A percentile compares a stretch with the other conserved stretches of the same genome.
Evolutionary conservation across 2,113 vertebrate genomes (phyloP).

Genomic region (Peromyscus polionotus): DNA sequence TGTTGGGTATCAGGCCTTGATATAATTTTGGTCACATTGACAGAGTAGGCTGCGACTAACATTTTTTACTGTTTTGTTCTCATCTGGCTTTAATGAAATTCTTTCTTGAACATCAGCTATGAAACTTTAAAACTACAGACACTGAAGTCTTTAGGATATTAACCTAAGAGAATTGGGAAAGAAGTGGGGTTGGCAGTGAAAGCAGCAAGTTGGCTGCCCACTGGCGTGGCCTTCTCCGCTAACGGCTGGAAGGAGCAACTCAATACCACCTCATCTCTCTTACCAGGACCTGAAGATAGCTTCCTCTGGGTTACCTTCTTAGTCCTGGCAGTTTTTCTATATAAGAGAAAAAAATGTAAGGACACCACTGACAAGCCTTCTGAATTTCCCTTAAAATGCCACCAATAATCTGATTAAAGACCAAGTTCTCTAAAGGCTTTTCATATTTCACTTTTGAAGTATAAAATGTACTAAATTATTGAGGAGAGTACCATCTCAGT

Average conservation of each 20-base stretch:
- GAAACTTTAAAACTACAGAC: conserved; percentile 32
- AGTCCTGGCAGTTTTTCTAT: conserved; percentile 76
- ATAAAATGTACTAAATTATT: conserved; percentile 9
- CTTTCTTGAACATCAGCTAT: conserved; percentile 57
- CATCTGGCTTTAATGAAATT: conserved; percentile 48
- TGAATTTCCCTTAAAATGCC: conserved; percentile 52
- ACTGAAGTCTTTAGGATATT: conserved; percentile 34
- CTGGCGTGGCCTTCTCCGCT: background rate
- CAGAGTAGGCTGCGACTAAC: background rate
- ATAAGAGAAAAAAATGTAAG: conserved; percentile 45
- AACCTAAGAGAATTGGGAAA: conserved; percentile 50
- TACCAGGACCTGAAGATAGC: conserved; percentile 78
- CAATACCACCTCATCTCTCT: conserved; percentile 60
- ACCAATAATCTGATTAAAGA: conserved; percentile 14
- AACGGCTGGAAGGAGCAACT: background rate
- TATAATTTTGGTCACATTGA: conserved; percentile 41
- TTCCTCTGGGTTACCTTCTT: conserved; percentile 69
- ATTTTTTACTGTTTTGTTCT: conserved; percentile 25
- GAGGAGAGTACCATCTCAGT: background rate
- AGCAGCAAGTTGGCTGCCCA: conserved; percentile 12
- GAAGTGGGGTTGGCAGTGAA: conserved; percentile 1
- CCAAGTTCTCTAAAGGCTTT: conserved; percentile 54
- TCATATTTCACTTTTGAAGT: conserved; percentile 53
- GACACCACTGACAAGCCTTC: background rate
- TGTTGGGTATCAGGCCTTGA: conserved; percentile 3